Evolutionary conservation across 2,888 invertebrate species (phyloP).

Genomic region (Tenthredo distinguenda): DNA sequence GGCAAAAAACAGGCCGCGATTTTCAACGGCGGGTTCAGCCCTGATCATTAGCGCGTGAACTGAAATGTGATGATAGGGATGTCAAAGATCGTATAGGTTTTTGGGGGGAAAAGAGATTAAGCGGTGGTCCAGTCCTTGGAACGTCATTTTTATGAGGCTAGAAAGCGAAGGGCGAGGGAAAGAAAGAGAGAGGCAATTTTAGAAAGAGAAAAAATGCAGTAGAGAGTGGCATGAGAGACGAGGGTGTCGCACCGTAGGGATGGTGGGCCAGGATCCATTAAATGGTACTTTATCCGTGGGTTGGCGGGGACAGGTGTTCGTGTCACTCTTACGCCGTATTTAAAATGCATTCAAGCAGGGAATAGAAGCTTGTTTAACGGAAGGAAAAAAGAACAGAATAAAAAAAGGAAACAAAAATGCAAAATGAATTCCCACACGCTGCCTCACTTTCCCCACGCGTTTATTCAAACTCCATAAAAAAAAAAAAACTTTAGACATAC

Average conservation of each 20-base stretch:
- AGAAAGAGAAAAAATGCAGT: conserved; percentile 1
- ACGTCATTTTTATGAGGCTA: background rate
- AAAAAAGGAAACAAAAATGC: conserved; percentile 5
- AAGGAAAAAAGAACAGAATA: background rate
- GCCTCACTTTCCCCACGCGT: background rate
- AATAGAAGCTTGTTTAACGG: conserved; percentile 20
- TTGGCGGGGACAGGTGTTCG: conserved; percentile 60
- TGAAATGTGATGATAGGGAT: background rate
- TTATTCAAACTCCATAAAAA: background rate
- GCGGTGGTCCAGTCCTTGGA: background rate
- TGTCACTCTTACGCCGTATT: conserved; percentile 50
- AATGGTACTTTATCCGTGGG: conserved; percentile 61
- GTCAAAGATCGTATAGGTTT: background rate
- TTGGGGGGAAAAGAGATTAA: background rate
- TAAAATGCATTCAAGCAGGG: conserved; percentile 49
- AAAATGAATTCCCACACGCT: background rate
- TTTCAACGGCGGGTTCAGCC: background rate
- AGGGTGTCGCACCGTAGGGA: conserved; percentile 39
- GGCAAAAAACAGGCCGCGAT: background rate
- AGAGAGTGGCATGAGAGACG: conserved; percentile 41
- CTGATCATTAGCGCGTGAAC: background rate
- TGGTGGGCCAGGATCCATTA: conserved; percentile 57
- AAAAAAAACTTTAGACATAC: background rate
- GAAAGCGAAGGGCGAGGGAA: conserved; percentile 3
- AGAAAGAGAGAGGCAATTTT: background rate